phyloP scores from a whole-genome alignment of 2,888 invertebrate species.

The Caenorhabditis sp. region DNA sequence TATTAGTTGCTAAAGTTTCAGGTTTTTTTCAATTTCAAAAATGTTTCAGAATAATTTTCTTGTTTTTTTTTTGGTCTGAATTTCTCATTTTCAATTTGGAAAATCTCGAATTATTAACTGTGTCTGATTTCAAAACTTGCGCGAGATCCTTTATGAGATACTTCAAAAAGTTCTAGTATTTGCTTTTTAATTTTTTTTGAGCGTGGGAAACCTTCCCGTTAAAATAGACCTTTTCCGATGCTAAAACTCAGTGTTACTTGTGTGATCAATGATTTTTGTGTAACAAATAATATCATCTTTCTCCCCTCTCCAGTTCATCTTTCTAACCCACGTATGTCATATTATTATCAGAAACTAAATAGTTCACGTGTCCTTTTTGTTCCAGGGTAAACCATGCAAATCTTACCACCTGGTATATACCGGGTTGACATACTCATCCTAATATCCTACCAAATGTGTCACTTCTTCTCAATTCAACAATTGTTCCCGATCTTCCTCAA shows the following conservation, averaged over 20 bases:
- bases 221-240: not conserved
- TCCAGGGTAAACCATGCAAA: not conserved
- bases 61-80: no score
- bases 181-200: no score
- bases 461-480: constrained; percentile 57
- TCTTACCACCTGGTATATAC: constrained; percentile 34
- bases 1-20: no score
- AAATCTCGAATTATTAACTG: no score
- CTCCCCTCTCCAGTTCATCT: not conserved
- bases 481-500: constrained; percentile 58
- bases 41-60: no score
- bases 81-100: no score
- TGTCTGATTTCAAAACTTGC: no score
- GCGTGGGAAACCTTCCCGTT: no score
- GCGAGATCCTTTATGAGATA: no score
- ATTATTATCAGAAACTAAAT: not conserved
- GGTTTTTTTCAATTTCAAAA: no score
- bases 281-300: not conserved
- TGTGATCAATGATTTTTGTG: constrained; percentile 3
- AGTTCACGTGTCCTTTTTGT: not conserved
- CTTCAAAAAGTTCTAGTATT: no score
- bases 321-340: no score
- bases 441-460: constrained; percentile 52
- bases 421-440: constrained; percentile 52
- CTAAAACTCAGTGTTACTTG: not conserved